Evolutionary conservation across 23 tunicate species (phyloP).

Genomic region (Aplidium turbinatum): DNA sequence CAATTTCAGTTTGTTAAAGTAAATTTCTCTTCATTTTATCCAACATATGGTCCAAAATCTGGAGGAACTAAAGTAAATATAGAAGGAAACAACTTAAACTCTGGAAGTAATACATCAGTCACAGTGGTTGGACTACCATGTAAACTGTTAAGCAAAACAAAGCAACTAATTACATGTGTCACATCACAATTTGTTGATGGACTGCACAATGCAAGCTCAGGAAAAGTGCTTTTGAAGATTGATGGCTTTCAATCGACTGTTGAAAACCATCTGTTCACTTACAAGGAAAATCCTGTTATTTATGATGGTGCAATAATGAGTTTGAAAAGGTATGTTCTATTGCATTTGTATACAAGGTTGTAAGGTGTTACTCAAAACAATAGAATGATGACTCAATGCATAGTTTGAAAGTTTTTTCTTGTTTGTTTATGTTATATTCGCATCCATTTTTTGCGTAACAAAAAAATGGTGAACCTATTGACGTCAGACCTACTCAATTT

Average conservation of each 20-base stretch:
- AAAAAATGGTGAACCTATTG: too few relatives aligned
- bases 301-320: neutral
- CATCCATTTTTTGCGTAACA: too few relatives aligned
- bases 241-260: constrained; percentile 24
- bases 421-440: neutral
- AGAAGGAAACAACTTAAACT: constrained; percentile 39
- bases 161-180: neutral
- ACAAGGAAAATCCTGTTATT: constrained; percentile 34
- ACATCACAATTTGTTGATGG: neutral
- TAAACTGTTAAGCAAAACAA: neutral
- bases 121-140: constrained; percentile 32
- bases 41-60: constrained; percentile 48
- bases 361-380: neutral
- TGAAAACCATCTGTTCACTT: constrained; percentile 4
- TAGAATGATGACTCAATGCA: neutral
- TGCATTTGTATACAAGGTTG: neutral
- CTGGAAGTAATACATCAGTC: constrained; percentile 35
- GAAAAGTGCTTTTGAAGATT: constrained; percentile 37
- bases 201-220: neutral
- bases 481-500: too few relatives aligned
- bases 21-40: constrained; percentile 23
- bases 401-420: neutral
- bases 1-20: constrained; percentile 35
- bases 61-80: constrained; percentile 53
- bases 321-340: constrained; percentile 5